Percentiles rank a stretch among this genome's conserved stretches.
phyloP scores from a whole-genome alignment of 37 sponge, comb jelly and placozoan species.

The Cladorhizidae sp. region DNA sequence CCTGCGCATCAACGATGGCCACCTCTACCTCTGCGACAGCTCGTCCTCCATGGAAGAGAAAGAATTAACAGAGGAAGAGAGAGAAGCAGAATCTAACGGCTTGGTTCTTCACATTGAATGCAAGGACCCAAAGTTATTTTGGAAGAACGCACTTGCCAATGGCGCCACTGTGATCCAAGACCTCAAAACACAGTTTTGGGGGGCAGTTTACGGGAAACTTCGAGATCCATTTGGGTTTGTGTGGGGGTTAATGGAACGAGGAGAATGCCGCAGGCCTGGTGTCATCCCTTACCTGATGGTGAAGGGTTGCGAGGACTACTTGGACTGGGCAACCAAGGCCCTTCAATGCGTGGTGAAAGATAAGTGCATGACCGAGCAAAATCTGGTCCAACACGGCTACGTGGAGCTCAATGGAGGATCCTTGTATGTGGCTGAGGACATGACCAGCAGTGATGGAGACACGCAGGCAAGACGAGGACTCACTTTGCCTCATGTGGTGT shows the following conservation, averaged over 20 bases:
- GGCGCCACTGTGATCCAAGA: slow-evolving; percentile 32
- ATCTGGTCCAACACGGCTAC: slow-evolving; percentile 25
- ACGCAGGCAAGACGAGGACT: too few relatives aligned
- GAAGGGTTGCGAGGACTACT: slow-evolving; percentile 25
- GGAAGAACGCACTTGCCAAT: slow-evolving; percentile 58
- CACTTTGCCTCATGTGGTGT: background rate
- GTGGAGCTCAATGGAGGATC: slow-evolving; percentile 40
- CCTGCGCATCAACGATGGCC: slow-evolving; percentile 34
- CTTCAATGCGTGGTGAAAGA: slow-evolving; percentile 28
- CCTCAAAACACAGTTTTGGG: slow-evolving; percentile 56
- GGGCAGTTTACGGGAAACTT: slow-evolving; percentile 33
- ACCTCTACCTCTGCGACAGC: slow-evolving; percentile 27
- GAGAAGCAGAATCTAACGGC: background rate
- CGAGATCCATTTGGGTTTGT: slow-evolving; percentile 58
- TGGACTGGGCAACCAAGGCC: slow-evolving; percentile 46
- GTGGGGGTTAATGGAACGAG: slow-evolving; percentile 36
- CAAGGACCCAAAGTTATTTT: slow-evolving; percentile 25
- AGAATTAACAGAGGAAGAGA: background rate
- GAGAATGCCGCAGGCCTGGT: slow-evolving; percentile 28
- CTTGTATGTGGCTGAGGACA: slow-evolving; percentile 35
- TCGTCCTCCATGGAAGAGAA: background rate
- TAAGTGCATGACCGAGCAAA: slow-evolving; percentile 24
- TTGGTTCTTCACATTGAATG: slow-evolving; percentile 36
- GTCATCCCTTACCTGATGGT: slow-evolving; percentile 46
- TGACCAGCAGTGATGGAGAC: background rate